Conservation (phyloP, 2,888 invertebrate species). For the Scaptomyza parva region DNA sequence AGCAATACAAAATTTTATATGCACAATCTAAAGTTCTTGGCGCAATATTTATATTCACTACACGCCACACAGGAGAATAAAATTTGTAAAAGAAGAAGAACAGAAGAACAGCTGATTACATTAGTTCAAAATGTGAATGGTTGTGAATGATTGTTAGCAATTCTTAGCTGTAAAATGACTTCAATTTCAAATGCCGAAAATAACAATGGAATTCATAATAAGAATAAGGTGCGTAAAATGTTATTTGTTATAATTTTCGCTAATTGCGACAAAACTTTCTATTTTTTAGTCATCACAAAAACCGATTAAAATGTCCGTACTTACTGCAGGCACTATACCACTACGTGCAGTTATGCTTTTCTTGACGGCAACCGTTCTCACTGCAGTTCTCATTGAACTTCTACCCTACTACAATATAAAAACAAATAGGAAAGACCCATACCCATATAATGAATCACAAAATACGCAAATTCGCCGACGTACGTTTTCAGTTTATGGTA, state of each 20-base stretch:
- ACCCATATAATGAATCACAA: slow-evolving; percentile 1
- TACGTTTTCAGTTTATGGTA: slow-evolving; percentile 88
- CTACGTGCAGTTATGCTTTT: slow-evolving; percentile 67
- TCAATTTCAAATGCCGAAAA: slow-evolving; percentile 10
- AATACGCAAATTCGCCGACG: slow-evolving; percentile 52
- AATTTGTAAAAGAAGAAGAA: slow-evolving; percentile 24
- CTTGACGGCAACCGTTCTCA: slow-evolving; percentile 62
- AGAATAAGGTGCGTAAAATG: slow-evolving; percentile 21
- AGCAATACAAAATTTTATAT: too few species aligned
- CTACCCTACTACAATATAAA: slow-evolving; percentile 46
- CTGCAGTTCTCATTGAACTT: slow-evolving; percentile 72
- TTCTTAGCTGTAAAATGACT: slow-evolving; percentile 28
- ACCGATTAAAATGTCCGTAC: slow-evolving; percentile 8
- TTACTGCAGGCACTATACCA: slow-evolving; percentile 36
- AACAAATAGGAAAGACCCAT: slow-evolving; percentile 18
- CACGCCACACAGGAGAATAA: slow-evolving; percentile 15
- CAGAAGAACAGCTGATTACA: slow-evolving; percentile 38
- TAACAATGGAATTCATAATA: neutral
- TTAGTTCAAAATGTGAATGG: slow-evolving; percentile 30
- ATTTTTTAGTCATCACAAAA: slow-evolving; percentile 51
- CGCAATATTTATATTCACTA: neutral
- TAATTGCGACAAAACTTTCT: slow-evolving; percentile 57
- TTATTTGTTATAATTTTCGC: neutral
- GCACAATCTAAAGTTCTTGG: too few species aligned
- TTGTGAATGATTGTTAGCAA: too few species aligned